Percentiles rank a stretch among this genome's conserved stretches.
These are phyloP conservation scores for Pyrrhura leucotis DNA, from an alignment of 2,797 vertebrate genomes.

Conservation along the genomic window DNA sequence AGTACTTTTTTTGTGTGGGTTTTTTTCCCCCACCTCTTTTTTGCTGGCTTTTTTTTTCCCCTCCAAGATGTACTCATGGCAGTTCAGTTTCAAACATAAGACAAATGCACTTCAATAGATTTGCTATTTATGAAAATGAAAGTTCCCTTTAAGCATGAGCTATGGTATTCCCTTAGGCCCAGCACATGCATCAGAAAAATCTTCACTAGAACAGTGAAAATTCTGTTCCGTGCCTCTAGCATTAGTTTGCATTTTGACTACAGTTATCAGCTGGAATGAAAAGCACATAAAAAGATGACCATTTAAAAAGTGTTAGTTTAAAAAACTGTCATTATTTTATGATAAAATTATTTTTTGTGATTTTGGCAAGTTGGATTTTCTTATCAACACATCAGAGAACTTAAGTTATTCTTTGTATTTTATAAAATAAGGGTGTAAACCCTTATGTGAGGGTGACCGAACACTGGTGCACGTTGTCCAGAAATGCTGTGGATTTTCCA, in stretches of 20 bases:
- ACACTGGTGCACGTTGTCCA: neutral
- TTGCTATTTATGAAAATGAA: neutral
- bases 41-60: neutral
- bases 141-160: neutral
- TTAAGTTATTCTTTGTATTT: neutral
- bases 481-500: neutral
- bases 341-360: neutral
- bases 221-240: neutral
- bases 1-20: neutral
- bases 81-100: neutral
- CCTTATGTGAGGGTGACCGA: neutral
- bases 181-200: neutral
- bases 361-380: neutral
- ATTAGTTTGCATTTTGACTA: neutral
- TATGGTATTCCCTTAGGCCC: neutral
- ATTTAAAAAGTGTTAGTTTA: neutral
- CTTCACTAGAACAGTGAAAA: neutral
- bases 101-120: neutral
- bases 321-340: neutral
- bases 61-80: neutral
- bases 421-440: neutral
- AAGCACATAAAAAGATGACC: neutral
- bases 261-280: neutral
- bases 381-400: neutral
- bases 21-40: neutral